Evolutionary conservation across 2,113 vertebrate species (phyloP), one percentile per base, ranked within the genome.

Genomic region (Macaca mulatta): DNA sequence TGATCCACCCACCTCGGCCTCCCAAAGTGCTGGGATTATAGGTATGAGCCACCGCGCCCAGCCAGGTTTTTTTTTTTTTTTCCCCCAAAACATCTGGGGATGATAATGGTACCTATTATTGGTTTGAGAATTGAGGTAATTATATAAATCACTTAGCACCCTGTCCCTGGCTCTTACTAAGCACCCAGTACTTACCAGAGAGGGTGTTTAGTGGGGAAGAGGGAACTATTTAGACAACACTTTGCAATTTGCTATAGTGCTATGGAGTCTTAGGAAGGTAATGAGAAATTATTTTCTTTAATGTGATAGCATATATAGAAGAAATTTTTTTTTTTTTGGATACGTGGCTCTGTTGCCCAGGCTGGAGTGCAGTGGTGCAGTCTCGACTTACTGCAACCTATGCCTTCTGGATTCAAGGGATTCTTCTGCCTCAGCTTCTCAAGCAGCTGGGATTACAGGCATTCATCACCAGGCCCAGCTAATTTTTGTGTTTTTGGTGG

Each of bases 91-190:
- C 59, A 70, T 90, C 57, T 94, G 77, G 27, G 27, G 35, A 70
- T 96, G 81, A 87, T 77, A 82, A 43, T 86, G 38, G 74, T 69
- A 61, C 35, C n/a, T 85, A 6, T 40, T 89, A 10, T 81, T 87
- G 79, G 96, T 92, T 95, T 70, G 23, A 90, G 12, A 8, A 85
- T 95, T 90, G 80, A 92, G 43, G 59, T 90, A 67, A 38, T 93
- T 77, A 67, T 86, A 79, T 90, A 93, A 70, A 86, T 97, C 50
- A 84, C 23, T 79, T 90, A 90, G 55, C 20, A 77, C 48, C n/a
- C 38, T 86, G 9, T 94, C 55, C 61, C 45, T 79, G 69, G 69
- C 55, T 59, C 22, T 96, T 93, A 91, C n/a, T 90, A 72, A 81
- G 64, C 78, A 45, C 61, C 89, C 2, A 59, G 6, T 64, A 32